Evolutionary conservation across 1,140 invertebrate species (phyloP), one percentile per base, ranked within the genome.

Genomic region (Polypedilum vanderplanki): DNA sequence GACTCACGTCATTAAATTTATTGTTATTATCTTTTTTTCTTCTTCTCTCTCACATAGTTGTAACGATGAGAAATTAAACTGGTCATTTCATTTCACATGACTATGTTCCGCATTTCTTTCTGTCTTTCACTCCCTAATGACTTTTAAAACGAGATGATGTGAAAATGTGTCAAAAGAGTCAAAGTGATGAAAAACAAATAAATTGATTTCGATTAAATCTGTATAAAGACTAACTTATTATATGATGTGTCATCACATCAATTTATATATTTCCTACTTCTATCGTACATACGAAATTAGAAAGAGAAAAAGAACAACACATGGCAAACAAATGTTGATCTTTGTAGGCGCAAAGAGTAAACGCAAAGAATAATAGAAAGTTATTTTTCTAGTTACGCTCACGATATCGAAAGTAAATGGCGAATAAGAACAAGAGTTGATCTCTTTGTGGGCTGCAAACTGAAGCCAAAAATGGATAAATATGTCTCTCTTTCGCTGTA

Each of bases 121-220:
- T n/a, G n/a, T 33, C 24, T 33, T 33, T 33, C 24, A 3, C 24
- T 33, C 24, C 15, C 12, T 15, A 57, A 57, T 57, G 46, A 57
- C 46, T 57, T n/a, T 57, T 57, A 57, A 57, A n/a, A n/a, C 15
- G 46, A n/a, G 46, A 57, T 57, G 46, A 57, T n/a, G n/a, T n/a
- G 46, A 57, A 57, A 12, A 57, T 33, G 24, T 3, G 24, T 33
- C 46, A 57, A n/a, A 57, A 57, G 46, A 57, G 46, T 57, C 46
- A 57, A 57, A n/a, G 46, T 57, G 46, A 57, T 57, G 46, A 57
- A 57, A 57, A 57, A 57, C n/a, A 57, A 57, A 57, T 57, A 57
- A 57, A 57, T 57, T 57, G 46, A 57, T n/a, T 15, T 57, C n/a
- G 46, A 57, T 57, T 57, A 57, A 57, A 57, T 57, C 46, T 57